Conservation (phyloP, 1,140 invertebrate species). For the Pogonomyrmex californicus region DNA sequence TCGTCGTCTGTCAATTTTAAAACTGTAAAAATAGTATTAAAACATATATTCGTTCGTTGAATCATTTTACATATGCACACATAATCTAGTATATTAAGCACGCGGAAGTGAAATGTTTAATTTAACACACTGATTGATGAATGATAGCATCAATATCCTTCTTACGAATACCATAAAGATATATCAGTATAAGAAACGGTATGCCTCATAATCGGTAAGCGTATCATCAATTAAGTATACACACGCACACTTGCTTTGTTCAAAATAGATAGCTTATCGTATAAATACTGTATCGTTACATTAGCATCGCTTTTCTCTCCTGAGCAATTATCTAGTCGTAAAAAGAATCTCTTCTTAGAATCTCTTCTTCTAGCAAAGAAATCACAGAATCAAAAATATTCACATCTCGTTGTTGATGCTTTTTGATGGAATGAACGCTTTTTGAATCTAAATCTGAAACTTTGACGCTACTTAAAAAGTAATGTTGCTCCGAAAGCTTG, state of each 20-base stretch:
- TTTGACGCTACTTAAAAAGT: conserved; percentile 85
- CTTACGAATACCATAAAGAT: not conserved
- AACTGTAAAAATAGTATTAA: not conserved
- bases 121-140: conserved; percentile 3
- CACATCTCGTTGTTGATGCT: conserved; percentile 86
- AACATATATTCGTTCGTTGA: conserved; percentile 8
- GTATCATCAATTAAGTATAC: conserved; percentile 11
- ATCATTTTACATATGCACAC: not conserved
- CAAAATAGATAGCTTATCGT: not conserved
- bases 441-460: conserved; percentile 88
- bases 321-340: conserved; percentile 17
- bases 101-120: conserved; percentile 16
- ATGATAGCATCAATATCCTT: not conserved
- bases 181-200: not conserved
- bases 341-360: conserved; percentile 56
- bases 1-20: not conserved
- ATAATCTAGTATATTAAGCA: not conserved
- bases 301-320: not conserved
- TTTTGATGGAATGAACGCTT: conserved; percentile 86
- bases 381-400: conserved; percentile 83
- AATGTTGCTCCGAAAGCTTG: conserved; percentile 79
- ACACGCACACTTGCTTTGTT: not conserved
- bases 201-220: not conserved
- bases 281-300: not conserved
- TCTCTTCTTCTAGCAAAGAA: conserved; percentile 66